Base-by-base conservation (phyloP, 2,888 invertebrate genomes). In the Pedicia rivosa region DNA sequence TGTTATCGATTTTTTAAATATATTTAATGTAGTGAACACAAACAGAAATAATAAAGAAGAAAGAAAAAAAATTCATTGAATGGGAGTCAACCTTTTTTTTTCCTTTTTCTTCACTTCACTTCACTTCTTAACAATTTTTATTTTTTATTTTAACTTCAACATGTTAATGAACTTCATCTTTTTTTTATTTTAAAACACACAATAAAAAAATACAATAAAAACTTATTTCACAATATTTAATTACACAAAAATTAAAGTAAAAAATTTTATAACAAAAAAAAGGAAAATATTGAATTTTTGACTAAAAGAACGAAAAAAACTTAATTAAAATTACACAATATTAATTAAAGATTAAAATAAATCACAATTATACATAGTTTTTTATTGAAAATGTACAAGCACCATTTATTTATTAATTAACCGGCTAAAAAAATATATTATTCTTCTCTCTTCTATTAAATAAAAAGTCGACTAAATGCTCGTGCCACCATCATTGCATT, bases 401-500 rank as follows among this genome's bases (percentile, higher is more conserved):
- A n/a, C n/a, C n/a, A n/a, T n/a, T n/a, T n/a, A n/a, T n/a, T n/a
- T n/a, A n/a, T n/a, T n/a, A n/a, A n/a, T n/a, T n/a, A n/a, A n/a
- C 32, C 32, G 32, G 32, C 20, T 32, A 32, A 32, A n/a, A n/a
- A n/a, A n/a, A n/a, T n/a, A n/a, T n/a, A n/a, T n/a, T n/a, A n/a
- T n/a, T n/a, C n/a, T n/a, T n/a, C n/a, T n/a, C n/a, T n/a, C n/a
- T n/a, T n/a, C n/a, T n/a, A n/a, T n/a, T n/a, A n/a, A n/a, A 35
- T 15, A 26, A 17, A 25, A 35, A 35, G 16, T 35, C 39, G 40
- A 40, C 40, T 36, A 36, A 36, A 38, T 39, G 40, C 41, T 43
- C 43, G 43, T n/a, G n/a, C n/a, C n/a, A n/a, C 43, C 43, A 43
- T 43, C 43, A 43, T 40, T 35, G 25, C 35, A 35, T 35, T 35